Evolutionary conservation across 2,113 vertebrate species (phyloP), one percentile per base, ranked within the genome.

Genomic region (Poeciliopsis occidentalis): DNA sequence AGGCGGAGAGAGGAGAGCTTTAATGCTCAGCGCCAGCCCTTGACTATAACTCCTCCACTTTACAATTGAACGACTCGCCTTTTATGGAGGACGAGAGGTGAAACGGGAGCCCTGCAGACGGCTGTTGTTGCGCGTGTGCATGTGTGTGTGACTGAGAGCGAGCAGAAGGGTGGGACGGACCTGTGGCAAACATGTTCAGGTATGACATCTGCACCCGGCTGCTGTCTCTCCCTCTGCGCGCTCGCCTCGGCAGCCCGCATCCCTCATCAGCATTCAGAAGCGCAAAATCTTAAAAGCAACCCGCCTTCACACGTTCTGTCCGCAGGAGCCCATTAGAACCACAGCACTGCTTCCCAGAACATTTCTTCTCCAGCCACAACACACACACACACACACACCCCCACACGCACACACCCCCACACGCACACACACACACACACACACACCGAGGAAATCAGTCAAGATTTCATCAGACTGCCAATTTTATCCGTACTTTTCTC

Each of bases 191-290:
- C 29, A 29, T 60, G 57, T 11, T 72, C 60, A 64, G 79, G 77
- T 86, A 60, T 60, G 66, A 47, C 70, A 54, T 63, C 77, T 67
- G 57, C 69, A 73, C 68, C 24, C 62, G 44, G 61, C 79, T 64
- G 63, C 69, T 78, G 71, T 71, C 80, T 78, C 79, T 54, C 72
- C 69, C 75, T 73, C 51, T 64, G 54, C 31, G 51, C 29, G 54
- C 64, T 54, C 27, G 67, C 78, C 73, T 54, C 71, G 17, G 29
- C 80, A 61, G 68, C 63, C 73, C 73, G n/a, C 51, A 67, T 79
- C 73, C 26, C 80, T 78, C 78, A 86, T 91, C 91, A 90, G 82
- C 80, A 84, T 90, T 89, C 85, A 79, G 87, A 68, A 8, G 75
- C 37, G 78, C 51, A 32, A 69, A 69, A 79, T 64, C 71, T 54